phyloP scores from a whole-genome alignment of 2,888 invertebrate species.

The Drosophila hawaiiensis region DNA sequence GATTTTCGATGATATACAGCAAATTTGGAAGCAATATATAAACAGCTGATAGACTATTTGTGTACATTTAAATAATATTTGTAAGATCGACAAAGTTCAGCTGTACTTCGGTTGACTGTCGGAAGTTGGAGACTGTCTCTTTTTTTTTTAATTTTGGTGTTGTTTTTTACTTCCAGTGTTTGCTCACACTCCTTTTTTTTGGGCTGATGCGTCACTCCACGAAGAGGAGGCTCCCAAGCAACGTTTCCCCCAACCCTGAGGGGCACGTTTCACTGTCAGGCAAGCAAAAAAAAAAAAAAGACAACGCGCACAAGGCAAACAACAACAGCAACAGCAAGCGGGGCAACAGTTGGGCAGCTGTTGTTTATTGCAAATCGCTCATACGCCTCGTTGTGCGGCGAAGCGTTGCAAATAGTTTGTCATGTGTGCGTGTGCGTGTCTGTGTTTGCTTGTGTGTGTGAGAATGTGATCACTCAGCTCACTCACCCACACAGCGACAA shows the following conservation, averaged over 20 bases:
- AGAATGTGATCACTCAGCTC: slow-evolving; percentile 43
- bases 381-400: slow-evolving; percentile 77
- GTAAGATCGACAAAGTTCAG: neutral
- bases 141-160: neutral
- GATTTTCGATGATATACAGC: neutral
- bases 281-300: slow-evolving; percentile 7
- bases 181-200: neutral
- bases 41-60: neutral
- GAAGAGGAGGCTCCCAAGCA: slow-evolving; percentile 21
- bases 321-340: slow-evolving; percentile 4
- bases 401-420: slow-evolving; percentile 70
- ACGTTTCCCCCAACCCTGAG: slow-evolving; percentile 44
- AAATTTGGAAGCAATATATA: too few species aligned
- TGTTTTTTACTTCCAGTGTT: slow-evolving; percentile 9
- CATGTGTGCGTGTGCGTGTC: slow-evolving; percentile 22
- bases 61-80: neutral
- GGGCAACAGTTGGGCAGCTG: slow-evolving; percentile 53
- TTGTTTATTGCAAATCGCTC: slow-evolving; percentile 69
- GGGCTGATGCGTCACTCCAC: slow-evolving; percentile 20
- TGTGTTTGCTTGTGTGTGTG: slow-evolving; percentile 16
- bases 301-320: slow-evolving; percentile 50
- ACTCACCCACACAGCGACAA: slow-evolving; percentile 51
- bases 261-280: slow-evolving; percentile 51
- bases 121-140: neutral
- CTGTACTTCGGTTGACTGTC: neutral